A percentile compares a stretch with the other conserved stretches of the same genome.
Conservation (phyloP, 1,140 invertebrate genomes). For the Holotrichia oblita region DNA sequence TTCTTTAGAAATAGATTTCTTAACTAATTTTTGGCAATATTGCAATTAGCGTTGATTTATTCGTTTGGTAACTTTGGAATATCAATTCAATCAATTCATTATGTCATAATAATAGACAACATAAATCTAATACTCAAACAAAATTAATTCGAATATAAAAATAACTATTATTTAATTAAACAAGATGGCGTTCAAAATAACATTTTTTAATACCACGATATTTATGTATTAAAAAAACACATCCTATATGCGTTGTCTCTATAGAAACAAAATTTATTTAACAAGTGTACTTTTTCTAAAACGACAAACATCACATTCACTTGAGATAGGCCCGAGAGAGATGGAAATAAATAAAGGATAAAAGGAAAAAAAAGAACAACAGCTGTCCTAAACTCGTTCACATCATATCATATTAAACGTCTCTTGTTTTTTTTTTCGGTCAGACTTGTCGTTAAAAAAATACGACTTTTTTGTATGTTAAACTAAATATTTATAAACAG, state of each 20-base stretch:
- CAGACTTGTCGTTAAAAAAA: conserved; percentile 43
- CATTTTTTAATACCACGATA: not conserved
- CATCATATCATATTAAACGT: conserved; percentile 52
- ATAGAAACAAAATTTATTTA: conserved; percentile 10
- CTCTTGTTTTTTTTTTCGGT: conserved; percentile 51
- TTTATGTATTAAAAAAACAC: not conserved
- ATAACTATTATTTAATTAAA: not conserved
- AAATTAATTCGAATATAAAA: too few species aligned
- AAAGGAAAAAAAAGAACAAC: conserved; percentile 48
- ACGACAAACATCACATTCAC: not conserved
- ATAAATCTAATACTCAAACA: too few species aligned
- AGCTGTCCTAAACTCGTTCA: conserved; percentile 54
- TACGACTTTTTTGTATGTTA: conserved; percentile 43
- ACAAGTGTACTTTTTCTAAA: not conserved
- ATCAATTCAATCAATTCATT: not conserved
- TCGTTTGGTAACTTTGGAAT: conserved; percentile 5
- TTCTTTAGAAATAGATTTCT: not conserved
- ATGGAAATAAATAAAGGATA: conserved; percentile 26
- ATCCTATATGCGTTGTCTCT: not conserved
- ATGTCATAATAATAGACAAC: too few species aligned
- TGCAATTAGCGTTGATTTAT: not conserved
- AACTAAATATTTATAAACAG: conserved; percentile 49
- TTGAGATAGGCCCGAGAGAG: conserved; percentile 10
- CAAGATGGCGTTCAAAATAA: not conserved
- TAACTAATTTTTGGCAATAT: conserved; percentile 3